Evolutionary conservation across 2,113 vertebrate genomes (phyloP), one percentile per base, ranked within the genome.

Genomic region (Hippoglossus stenolepis): DNA sequence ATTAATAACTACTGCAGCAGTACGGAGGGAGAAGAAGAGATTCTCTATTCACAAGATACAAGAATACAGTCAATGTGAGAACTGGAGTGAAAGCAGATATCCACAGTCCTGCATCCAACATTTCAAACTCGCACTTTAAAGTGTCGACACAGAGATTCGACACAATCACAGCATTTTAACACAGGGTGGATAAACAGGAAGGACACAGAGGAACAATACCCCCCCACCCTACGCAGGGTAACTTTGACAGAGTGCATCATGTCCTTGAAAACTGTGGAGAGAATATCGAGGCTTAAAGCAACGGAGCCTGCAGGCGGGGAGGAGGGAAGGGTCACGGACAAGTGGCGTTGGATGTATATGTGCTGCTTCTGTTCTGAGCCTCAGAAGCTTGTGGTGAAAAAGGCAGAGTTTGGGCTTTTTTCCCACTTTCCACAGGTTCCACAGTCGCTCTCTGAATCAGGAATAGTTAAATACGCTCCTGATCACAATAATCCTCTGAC

Each of bases 1-100:
- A 85, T 62, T 73, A 68, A 69, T 24, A 77, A 59, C 61, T 85
- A 84, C 24, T 66, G 74, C 56, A 40, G 73, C 65, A 43, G 80
- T 85, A 91, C 21, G 76, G 68, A 90, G 20, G 8, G 77, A 80
- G 57, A 51, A 51, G 47, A 51, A 85, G 51, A 75, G 58, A 35
- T 20, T 18, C 68, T 72, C 79, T 72, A 71, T 64, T 82, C 66
- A 82, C 64, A 20, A 60, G 71, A 64, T 60, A 40, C 5, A 40
- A 6, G 15, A 31, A 60, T 8, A 23, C 60, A 80, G 73, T 10
- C 45, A 69, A 79, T 47, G 77, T 62, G 73, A 78, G 87, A 81
- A 87, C 73, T 31, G n/a, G 43, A 77, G 74, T 45, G 77, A 64
- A 71, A 80, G 64, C 54, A 84, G 57, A 76, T 38, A 57, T 8